Base-by-base conservation (phyloP, 2,888 invertebrate genomes). In the Clistopyga incitator region DNA sequence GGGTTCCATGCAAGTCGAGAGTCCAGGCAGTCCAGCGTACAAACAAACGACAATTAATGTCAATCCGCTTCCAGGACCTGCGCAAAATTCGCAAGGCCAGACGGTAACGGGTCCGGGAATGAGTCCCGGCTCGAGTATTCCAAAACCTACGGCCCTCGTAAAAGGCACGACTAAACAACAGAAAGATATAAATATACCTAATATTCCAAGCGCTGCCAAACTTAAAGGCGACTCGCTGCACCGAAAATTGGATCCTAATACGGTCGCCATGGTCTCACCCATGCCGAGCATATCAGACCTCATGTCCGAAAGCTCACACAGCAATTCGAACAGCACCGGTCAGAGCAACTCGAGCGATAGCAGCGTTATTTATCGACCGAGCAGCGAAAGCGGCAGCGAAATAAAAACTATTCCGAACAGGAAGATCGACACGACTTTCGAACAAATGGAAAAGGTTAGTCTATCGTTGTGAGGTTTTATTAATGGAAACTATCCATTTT, bases 121-220 rank as follows among this genome's bases (percentile, higher is more conserved):
- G 56, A 86, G 87, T 76, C 92, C 94, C 78, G 93, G 95, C 87
- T 95, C 97, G 6, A 97, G 97, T 20, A 97, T 98, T 88, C 98
- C 98, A 0, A 98, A 98, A 93, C 98, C 98, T 1, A 98, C 98
- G 59, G 98, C 98, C 10, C 97, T 98, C 79, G 97, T 98, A 42
- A 98, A 98, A 94, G 98, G 98, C 85, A 98, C 97, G 29, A 96
- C 96, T 84, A 98, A 98, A 93, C 94, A 96, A 88, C 93, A 95
- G 86, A 94, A 95, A 92, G 95, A 95, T 78, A 90, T 87, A 59
- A 89, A 88, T 78, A 83, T 90, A 4, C 81, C 91, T 92, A 94
- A 90, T 93, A 94, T 92, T 91, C 94, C 92, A 88, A 94, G 90
- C 91, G 94, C 94, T 93, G 92, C 94, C 94, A 94, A 94, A 94